A percentile compares a stretch with the other conserved stretches of the same genome.
Evolutionary conservation across 1,140 invertebrate species (phyloP).

Genomic region (Proctacanthus coquilletti): DNA sequence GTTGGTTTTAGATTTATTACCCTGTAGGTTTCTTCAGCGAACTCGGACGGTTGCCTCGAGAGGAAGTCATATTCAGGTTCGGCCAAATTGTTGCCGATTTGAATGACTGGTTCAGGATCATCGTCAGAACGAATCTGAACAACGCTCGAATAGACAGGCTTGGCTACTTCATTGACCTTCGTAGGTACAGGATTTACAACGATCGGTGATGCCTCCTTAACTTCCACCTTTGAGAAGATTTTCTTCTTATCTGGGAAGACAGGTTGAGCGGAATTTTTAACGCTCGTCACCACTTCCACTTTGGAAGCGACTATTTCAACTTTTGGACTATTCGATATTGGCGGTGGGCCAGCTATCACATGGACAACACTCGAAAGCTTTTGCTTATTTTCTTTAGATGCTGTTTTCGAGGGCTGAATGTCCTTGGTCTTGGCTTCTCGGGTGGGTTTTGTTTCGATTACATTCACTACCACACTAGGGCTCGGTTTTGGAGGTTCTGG

Average conservation of each 20-base stretch:
- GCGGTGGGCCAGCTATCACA: constrained; percentile 34
- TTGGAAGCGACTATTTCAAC: constrained; percentile 1
- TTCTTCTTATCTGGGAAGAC: background rate
- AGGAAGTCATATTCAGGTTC: constrained; percentile 71
- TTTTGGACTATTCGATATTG: constrained; percentile 24
- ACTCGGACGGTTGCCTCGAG: constrained; percentile 63
- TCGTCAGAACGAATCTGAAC: constrained; percentile 17
- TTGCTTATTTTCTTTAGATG: constrained; percentile 15
- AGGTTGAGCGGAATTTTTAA: background rate
- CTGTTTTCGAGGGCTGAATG: constrained; percentile 26
- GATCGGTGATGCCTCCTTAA: no score
- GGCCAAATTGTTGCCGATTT: constrained; percentile 46
- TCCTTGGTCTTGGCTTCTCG: constrained; percentile 30
- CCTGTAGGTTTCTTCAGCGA: constrained; percentile 59
- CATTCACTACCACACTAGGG: constrained; percentile 30
- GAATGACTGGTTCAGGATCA: constrained; percentile 30
- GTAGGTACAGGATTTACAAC: no score
- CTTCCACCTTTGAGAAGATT: background rate
- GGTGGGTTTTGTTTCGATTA: constrained; percentile 38
- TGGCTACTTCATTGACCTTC: no score
- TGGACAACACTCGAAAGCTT: constrained; percentile 24
- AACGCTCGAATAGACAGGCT: no score
- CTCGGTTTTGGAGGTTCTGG: constrained; percentile 32
- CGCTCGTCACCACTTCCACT: constrained; percentile 4
- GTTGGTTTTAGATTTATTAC: constrained; percentile 35